Conservation (phyloP, 2,888 invertebrate species). For the Andrena bucephala region DNA sequence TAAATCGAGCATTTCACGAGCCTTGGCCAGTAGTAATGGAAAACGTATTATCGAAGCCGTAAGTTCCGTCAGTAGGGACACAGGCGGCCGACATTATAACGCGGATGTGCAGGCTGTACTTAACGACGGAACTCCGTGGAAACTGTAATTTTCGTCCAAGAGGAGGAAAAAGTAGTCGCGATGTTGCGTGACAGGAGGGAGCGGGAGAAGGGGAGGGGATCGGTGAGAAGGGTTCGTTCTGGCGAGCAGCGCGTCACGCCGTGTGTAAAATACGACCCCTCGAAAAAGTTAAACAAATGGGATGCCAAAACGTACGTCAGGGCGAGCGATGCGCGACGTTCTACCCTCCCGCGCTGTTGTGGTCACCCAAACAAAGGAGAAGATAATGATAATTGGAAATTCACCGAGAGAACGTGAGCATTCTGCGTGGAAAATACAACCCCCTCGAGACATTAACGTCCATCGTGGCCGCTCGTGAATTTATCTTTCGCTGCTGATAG, state of each 20-base stretch:
- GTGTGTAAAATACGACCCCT: conserved; percentile 73
- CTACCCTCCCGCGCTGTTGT: not conserved
- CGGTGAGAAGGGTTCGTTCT: conserved; percentile 34
- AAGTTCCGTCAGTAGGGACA: conserved; percentile 77
- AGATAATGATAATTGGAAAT: conserved; percentile 49
- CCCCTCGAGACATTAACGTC: conserved; percentile 27
- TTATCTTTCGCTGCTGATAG: conserved; percentile 24
- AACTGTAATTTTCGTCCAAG: conserved; percentile 82
- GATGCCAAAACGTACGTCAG: conserved; percentile 67
- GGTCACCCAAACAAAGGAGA: conserved; percentile 7
- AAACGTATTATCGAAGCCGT: conserved; percentile 81
- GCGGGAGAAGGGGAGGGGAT: conserved; percentile 18
- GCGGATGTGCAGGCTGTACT: conserved; percentile 83
- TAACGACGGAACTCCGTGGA: conserved; percentile 83
- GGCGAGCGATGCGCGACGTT: conserved; percentile 4
- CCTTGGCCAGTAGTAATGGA: conserved; percentile 77
- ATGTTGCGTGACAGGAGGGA: conserved; percentile 21
- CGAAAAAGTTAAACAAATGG: conserved; percentile 77
- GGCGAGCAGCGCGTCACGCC: conserved; percentile 66
- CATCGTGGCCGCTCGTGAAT: conserved; percentile 21
- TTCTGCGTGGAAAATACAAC: conserved; percentile 28
- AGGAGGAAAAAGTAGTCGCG: conserved; percentile 64
- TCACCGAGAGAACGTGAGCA: conserved; percentile 2
- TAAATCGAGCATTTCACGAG: conserved; percentile 68
- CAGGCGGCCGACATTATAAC: conserved; percentile 79